Evolutionary conservation across 2,888 invertebrate species (phyloP).

Genomic region (Octodonta nipae): DNA sequence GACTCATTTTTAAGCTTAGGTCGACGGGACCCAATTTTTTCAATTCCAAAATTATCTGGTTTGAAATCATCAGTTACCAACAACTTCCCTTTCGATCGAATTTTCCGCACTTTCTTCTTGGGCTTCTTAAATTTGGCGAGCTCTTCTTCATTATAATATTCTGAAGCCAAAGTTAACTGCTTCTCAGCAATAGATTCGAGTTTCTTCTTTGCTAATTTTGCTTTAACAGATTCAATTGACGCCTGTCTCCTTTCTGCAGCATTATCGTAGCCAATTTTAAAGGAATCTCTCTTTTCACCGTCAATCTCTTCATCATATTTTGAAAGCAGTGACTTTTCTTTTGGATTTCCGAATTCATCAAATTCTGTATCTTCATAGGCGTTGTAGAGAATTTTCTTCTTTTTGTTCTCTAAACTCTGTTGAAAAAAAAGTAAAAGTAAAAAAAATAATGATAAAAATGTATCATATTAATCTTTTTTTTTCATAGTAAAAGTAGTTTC

Average conservation of each 20-base stretch:
- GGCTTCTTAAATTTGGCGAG: constrained; percentile 80
- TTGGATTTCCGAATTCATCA: constrained; percentile 52
- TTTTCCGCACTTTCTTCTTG: constrained; percentile 62
- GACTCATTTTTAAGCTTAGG: constrained; percentile 22
- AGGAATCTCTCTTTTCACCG: constrained; percentile 53
- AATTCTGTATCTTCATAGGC: constrained; percentile 70
- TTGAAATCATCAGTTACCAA: constrained; percentile 61
- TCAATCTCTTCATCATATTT: constrained; percentile 94
- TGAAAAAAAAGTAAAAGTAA: constrained; percentile 12
- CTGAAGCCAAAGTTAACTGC: constrained; percentile 61
- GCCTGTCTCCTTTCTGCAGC: constrained; percentile 42
- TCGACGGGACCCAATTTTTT: constrained; percentile 24
- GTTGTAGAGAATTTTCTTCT: constrained; percentile 75
- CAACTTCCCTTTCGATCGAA: constrained; percentile 45
- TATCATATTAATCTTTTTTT: too few relatives aligned
- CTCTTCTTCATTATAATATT: constrained; percentile 79
- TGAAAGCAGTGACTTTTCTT: constrained; percentile 55
- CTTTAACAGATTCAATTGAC: constrained; percentile 38
- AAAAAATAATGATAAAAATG: too few relatives aligned
- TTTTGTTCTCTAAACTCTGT: constrained; percentile 69
- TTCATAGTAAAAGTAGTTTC: too few relatives aligned
- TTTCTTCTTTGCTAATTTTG: constrained; percentile 50
- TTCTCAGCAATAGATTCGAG: constrained; percentile 61
- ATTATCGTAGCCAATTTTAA: constrained; percentile 61
- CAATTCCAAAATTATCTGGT: constrained; percentile 21